Percentiles rank a stretch among this genome's conserved stretches.
Conservation (phyloP, 2,888 invertebrate species). For the Hofmannophila pseudospretella region DNA sequence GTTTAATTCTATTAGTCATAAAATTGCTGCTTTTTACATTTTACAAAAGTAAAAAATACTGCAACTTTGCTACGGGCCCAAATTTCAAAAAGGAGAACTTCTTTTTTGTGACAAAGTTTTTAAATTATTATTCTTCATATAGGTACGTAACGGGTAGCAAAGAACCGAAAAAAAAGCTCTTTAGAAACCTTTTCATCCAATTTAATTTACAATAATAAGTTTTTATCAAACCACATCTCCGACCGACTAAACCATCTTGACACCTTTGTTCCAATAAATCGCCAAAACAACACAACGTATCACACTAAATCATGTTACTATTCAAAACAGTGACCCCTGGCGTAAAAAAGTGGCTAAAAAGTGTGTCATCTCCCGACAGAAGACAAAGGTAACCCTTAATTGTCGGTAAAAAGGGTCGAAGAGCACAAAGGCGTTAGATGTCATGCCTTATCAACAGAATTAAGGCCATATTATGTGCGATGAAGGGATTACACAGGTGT, state of each 20-base stretch:
- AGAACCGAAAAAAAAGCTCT: conserved; percentile 7
- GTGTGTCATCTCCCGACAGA: conserved; percentile 64
- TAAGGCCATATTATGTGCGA: conserved; percentile 70
- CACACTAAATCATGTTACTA: conserved; percentile 68
- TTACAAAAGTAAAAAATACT: too few relatives aligned
- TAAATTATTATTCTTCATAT: too few relatives aligned
- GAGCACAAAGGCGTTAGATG: conserved; percentile 68
- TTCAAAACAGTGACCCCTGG: conserved; percentile 64
- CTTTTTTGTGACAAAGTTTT: too few relatives aligned
- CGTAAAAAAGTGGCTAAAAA: conserved; percentile 42
- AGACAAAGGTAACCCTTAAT: conserved; percentile 67
- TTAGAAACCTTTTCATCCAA: conserved; percentile 13
- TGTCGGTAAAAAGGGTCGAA: conserved; percentile 56
- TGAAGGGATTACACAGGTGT: conserved; percentile 78
- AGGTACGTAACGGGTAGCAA: neutral
- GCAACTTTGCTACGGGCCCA: too few relatives aligned
- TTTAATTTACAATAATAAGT: conserved; percentile 19
- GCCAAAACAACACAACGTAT: conserved; percentile 54
- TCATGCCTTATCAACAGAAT: conserved; percentile 74
- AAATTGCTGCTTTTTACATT: too few relatives aligned
- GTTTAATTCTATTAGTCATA: too few relatives aligned
- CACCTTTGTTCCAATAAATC: conserved; percentile 59
- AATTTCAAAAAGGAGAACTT: too few relatives aligned
- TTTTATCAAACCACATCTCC: conserved; percentile 40
- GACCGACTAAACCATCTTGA: conserved; percentile 29